Evolutionary conservation across 2,888 invertebrate genomes (phyloP), one percentile per base, ranked within the genome.

Genomic region (Mongoloraphidia duomilia): DNA sequence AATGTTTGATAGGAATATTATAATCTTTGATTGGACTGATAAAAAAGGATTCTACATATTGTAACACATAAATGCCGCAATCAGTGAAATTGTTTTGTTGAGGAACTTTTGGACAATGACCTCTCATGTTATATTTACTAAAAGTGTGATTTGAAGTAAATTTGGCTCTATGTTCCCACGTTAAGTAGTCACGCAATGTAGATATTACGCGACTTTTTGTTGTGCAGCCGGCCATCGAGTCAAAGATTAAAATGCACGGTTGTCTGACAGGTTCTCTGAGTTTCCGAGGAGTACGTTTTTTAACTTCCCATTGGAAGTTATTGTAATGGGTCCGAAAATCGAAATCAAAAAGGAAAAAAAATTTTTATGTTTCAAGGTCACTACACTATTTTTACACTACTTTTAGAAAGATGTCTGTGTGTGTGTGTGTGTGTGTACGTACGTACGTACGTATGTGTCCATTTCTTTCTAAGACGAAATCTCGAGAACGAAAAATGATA

Each of bases 31-130:
- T 79, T 1, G 93, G 92, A 61, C 81, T 79, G 86, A 89, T 69
- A 50, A 76, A 74, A 71, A 98, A 96, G 52, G 86, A 86, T 70
- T 98, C 96, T 6, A 92, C 93, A 73, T 95, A 98, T 65, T 97
- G 94, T 48, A 98, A 71, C 51, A 97, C 74, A 68, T 88, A 98
- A 11, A 97, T 72, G 1, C 98, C 98, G 69, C 98, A 98, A 66
- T 98, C 98, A 39, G 88, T 90, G 63, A 85, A 93, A 72, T 98
- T 98, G 56, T 84, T 88, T 70, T 98, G 98, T 64, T 96, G 94
- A n/a, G 97, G 97, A 54, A 93, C 90, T 71, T 87, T 88, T 0
- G 91, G 90, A 60, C 82, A 82, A 55, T 82, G 80, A 6, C 93
- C 94, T 61, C 85, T 85, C 59, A 95, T 87, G 41, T 82, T 84